Evolutionary conservation across 2,113 vertebrate genomes (phyloP), one percentile per base, ranked within the genome.

Genomic region (Perccottus glenii): DNA sequence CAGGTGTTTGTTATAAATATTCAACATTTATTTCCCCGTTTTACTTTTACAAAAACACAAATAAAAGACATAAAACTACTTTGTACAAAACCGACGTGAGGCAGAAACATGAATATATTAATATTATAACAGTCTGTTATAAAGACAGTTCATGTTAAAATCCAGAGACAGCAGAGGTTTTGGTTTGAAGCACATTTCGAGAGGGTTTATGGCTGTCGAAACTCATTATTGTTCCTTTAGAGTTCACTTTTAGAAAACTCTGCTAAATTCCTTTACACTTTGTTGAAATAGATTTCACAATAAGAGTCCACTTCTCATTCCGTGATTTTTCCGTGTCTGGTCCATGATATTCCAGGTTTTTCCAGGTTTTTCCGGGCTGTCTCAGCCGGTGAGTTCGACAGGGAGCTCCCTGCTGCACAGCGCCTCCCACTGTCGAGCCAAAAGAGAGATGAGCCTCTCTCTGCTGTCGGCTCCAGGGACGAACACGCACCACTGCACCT

Each of bases 401-500:
- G 98, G 97, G 66, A 99, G 94, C 70, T 99, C 96, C 1, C 96
- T 91, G 43, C 97, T 97, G 65, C 97, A 99, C 16, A 99, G 86
- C 8, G 90, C 88, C 90, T 99, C 97, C 98, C 98, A 99, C 84
- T 98, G 98, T 4, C 96, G 94, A 14, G 98, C 98, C 49, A 99
- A 86, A 7, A 99, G 88, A 0, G 96, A 96, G 73, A 99, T 96
- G 57, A 99, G 89, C 66, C 95, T 94, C 88, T 99, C 98, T 5
- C 98, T 89, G 89, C 96, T 95, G 89, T 98, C 96, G 0, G 96
- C 94, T 1, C 95, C 95, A 0, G 98, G 96, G 11, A 99, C 94
- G n/a, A 96, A 98, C 48, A 99, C 80, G 44, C 94, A 97, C 98
- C 97, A 99, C 84, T 97, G 96, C 40, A 98, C 92, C 86, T 99